phyloP scores from a whole-genome alignment of 2,888 invertebrate genomes.

The Sarcophaga carnaria region DNA sequence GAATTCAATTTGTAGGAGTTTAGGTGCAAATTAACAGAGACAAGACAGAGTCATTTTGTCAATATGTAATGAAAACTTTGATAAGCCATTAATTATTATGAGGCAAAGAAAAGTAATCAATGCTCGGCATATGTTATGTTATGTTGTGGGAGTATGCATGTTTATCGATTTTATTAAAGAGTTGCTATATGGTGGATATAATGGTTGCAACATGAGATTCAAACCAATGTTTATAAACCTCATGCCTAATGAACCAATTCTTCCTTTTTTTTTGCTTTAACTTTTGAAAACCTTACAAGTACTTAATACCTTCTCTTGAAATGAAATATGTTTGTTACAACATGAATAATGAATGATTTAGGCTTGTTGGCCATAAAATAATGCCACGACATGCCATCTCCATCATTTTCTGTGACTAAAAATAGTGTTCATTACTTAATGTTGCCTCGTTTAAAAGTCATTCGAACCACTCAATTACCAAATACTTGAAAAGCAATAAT shows the following conservation, averaged over 20 bases:
- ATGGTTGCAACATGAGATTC: too few relatives aligned
- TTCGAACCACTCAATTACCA: neutral
- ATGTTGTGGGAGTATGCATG: too few relatives aligned
- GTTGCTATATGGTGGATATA: too few relatives aligned
- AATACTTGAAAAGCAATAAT: slow-evolving; percentile 1
- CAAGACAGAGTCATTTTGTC: neutral
- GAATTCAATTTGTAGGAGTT: neutral
- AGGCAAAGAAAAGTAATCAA: slow-evolving; percentile 5
- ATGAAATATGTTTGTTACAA: neutral
- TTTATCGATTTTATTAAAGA: too few relatives aligned
- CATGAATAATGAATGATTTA: neutral
- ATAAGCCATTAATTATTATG: slow-evolving; percentile 10
- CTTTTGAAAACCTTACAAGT: too few relatives aligned
- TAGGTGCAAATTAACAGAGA: neutral
- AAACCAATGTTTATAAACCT: too few relatives aligned
- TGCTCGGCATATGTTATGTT: neutral
- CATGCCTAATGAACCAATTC: too few relatives aligned
- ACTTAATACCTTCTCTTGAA: neutral
- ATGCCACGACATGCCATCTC: too few relatives aligned
- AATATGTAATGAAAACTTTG: slow-evolving; percentile 8
- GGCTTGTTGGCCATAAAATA: too few relatives aligned
- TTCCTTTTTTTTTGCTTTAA: neutral
- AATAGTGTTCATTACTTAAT: neutral
- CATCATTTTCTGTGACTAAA: too few relatives aligned
- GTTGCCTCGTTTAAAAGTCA: neutral